Evolutionary conservation across 23 tunicate species (phyloP).

Genomic region (Clavelina lepadiformis): DNA sequence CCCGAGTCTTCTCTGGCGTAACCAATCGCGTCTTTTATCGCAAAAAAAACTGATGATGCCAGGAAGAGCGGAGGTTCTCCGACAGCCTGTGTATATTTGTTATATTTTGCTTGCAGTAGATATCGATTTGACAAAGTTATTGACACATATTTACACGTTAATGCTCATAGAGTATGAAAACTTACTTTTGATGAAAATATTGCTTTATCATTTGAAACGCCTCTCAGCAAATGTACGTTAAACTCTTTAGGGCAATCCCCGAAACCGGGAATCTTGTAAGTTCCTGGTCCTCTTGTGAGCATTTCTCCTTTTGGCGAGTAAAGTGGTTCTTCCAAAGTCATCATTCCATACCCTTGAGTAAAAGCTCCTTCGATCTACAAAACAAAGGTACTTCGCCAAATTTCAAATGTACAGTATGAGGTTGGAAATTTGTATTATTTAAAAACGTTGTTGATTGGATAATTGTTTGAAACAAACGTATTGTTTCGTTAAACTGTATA

Average conservation of each 20-base stretch:
- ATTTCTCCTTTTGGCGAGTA: conserved; percentile 53
- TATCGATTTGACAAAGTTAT: no score
- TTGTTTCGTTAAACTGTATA: no score
- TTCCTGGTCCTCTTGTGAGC: conserved; percentile 78
- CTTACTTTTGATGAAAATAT: conserved; percentile 67
- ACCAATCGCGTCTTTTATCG: conserved; percentile 83
- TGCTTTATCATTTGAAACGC: conserved; percentile 44
- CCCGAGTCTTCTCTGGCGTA: conserved; percentile 40
- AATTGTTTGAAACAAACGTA: no score
- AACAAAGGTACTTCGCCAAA: no score
- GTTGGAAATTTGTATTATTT: neutral
- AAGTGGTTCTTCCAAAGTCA: conserved; percentile 74
- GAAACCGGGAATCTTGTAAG: conserved; percentile 93
- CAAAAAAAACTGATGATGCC: conserved; percentile 79
- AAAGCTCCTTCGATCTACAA: conserved; percentile 88
- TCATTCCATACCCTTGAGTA: conserved; percentile 79
- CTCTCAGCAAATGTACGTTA: conserved; percentile 68
- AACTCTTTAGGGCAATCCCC: conserved; percentile 77
- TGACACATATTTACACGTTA: no score
- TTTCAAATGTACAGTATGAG: neutral
- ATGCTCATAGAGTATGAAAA: no score
- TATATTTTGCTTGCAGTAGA: no score
- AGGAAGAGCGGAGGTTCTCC: conserved; percentile 94
- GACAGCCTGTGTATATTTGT: conserved; percentile 71
- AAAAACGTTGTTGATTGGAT: no score